Base-by-base conservation (phyloP, 2,797 vertebrate species). In the Sylvilagus floridanus region DNA sequence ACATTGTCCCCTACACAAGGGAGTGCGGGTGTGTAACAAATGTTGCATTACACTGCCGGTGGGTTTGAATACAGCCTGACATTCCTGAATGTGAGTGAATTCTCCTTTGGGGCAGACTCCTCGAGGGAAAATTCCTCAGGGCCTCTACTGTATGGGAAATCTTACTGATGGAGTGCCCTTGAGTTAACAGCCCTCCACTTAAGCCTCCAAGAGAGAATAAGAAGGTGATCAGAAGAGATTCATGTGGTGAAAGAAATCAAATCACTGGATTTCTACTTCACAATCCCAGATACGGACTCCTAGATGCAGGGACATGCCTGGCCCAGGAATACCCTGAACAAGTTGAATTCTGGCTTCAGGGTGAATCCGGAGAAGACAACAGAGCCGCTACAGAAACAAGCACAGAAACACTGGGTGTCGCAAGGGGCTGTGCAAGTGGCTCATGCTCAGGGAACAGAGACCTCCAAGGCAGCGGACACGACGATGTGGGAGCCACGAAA, bases 1-100 rank as follows among this genome's bases (percentile, higher is more conserved):
- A 54, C 26, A 3, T 28, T 13, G 17, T 13, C 26, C 7, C 47
- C 37, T 22, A 11, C 0, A 3, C 32, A 32, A 7, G 0, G 3
- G 37, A 57, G 60, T 16, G 68, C 21, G 32, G 14, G 22, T 16
- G 3, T 2, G 1, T 7, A 26, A 65, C 42, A 21, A 24, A 57
- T 17, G 37, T 52, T 73, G 26, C 30, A n/a, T 35, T 21, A 22
- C 24, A 4, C 60, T 8, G 4, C 24, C 14, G 50, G 2, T 35
- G 73, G 47, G 50, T 50, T 84, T 83, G 32, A 92, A 66, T 47
- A 88, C 37, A 30, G 72, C 75, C 35, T 65, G 22, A 24, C n/a
- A 37, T 68, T 28, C 35, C 17, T 63, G 37, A 79, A 22, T 81
- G 73, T 42, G n/a, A n/a, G 2, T 52, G 28, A 62, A 62, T 84